phyloP scores from a whole-genome alignment of 2,888 invertebrate genomes.

The Rugalucina vietnamica region DNA sequence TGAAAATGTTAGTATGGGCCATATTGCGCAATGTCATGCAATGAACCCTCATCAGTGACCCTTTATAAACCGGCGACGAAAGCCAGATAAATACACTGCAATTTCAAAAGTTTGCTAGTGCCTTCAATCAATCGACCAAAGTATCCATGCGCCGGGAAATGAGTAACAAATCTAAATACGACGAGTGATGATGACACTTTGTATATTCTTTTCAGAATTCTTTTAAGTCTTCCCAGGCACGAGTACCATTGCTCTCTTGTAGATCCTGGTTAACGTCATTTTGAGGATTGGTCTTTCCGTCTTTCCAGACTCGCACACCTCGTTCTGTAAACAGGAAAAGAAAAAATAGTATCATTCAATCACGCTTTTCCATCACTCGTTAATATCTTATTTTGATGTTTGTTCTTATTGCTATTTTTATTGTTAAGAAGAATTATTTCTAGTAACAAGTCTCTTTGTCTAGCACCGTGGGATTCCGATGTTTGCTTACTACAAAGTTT shows the following conservation, averaged over 20 bases:
- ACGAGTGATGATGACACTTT: constrained; percentile 80
- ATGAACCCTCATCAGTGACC: too few relatives aligned
- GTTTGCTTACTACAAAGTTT: too few relatives aligned
- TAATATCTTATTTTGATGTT: background rate
- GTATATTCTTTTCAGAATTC: constrained; percentile 41
- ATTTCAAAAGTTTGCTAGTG: constrained; percentile 93
- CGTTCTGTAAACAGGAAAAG: background rate
- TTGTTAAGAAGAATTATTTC: too few relatives aligned
- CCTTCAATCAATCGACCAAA: constrained; percentile 92
- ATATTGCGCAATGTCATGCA: too few relatives aligned
- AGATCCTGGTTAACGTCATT: background rate
- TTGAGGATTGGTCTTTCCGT: background rate
- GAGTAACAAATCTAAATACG: constrained; percentile 93
- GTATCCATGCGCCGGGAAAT: constrained; percentile 91
- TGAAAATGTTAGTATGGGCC: too few relatives aligned
- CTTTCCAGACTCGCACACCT: background rate
- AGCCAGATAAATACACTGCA: too few relatives aligned
- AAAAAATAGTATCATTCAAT: background rate
- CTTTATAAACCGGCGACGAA: too few relatives aligned
- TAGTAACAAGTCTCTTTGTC: too few relatives aligned
- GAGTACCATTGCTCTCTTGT: background rate
- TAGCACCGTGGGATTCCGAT: too few relatives aligned
- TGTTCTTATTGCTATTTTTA: background rate
- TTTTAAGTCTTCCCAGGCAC: constrained; percentile 44
- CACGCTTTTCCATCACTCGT: background rate